These are phyloP conservation scores for Drosophila anomalata DNA, from an alignment of 2,888 invertebrate species.

Conservation along the genomic window DNA sequence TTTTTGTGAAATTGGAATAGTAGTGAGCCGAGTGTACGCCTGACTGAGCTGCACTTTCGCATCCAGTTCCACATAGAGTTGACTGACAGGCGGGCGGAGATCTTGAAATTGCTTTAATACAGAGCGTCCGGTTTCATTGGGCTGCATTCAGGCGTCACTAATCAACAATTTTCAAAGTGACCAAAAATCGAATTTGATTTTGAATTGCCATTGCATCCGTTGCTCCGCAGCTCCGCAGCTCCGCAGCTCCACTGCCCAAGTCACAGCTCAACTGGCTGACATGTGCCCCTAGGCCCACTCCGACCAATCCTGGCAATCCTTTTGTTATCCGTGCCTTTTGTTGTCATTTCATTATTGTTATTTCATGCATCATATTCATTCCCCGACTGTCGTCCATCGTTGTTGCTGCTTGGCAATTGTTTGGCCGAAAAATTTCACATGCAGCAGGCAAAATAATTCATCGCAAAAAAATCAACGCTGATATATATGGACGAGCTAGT, in stretches of 20 bases:
- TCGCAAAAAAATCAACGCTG: slow-evolving; percentile 42
- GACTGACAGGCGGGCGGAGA: slow-evolving; percentile 26
- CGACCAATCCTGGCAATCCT: slow-evolving; percentile 48
- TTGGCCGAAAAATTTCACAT: slow-evolving; percentile 71
- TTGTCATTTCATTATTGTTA: slow-evolving; percentile 78
- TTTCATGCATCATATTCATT: slow-evolving; percentile 77
- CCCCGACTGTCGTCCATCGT: slow-evolving; percentile 20
- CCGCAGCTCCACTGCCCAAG: slow-evolving; percentile 1
- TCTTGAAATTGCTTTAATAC: slow-evolving; percentile 54
- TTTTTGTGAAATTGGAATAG: slow-evolving; percentile 20
- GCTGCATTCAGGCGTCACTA: slow-evolving; percentile 71
- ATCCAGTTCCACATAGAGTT: slow-evolving; percentile 16
- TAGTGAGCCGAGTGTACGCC: slow-evolving; percentile 35
- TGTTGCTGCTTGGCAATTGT: slow-evolving; percentile 60
- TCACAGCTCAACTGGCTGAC: slow-evolving; percentile 54
- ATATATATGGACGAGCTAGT: slow-evolving; percentile 37
- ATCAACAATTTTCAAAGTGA: slow-evolving; percentile 78
- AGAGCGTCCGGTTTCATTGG: slow-evolving; percentile 42
- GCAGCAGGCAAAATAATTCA: slow-evolving; percentile 70
- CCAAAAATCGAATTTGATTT: slow-evolving; percentile 74
- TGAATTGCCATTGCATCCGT: slow-evolving; percentile 30
- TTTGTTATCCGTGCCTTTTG: slow-evolving; percentile 76
- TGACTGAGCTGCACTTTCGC: slow-evolving; percentile 19
- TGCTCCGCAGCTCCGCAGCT: background rate
- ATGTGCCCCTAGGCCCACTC: slow-evolving; percentile 15